Evolutionary conservation across 2,113 vertebrate genomes (phyloP).

Genomic region (Protobothrops flavoviridis): DNA sequence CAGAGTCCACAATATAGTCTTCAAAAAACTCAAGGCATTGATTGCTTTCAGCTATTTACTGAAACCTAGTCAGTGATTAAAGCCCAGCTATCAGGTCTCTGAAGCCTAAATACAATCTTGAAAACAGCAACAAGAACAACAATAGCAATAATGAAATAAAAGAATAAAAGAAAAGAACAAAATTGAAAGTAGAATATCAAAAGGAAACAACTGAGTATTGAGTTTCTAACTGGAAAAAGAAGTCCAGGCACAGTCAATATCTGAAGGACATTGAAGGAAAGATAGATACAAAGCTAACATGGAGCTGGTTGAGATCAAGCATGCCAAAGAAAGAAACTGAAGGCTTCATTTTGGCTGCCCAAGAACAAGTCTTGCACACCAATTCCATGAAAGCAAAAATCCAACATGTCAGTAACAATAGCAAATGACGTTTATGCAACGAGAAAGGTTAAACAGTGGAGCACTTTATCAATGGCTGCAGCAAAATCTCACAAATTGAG

Average conservation of each 20-base stretch:
- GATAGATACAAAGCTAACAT: neutral
- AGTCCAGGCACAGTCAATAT: neutral
- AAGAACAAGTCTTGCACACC: neutral
- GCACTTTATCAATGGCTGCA: neutral
- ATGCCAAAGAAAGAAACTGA: neutral
- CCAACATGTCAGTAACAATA: neutral
- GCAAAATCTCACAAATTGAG: no score
- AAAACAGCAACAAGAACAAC: neutral
- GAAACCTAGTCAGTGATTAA: neutral
- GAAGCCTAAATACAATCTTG: neutral
- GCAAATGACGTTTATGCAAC: neutral
- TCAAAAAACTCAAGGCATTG: neutral
- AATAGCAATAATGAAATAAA: neutral
- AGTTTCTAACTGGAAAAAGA: neutral
- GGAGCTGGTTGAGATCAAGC: neutral
- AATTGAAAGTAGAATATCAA: neutral
- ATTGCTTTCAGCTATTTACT: neutral
- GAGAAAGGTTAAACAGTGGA: neutral
- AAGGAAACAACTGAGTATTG: neutral
- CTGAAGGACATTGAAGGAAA: neutral
- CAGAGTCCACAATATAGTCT: neutral
- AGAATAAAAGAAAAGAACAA: neutral
- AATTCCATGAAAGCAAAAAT: neutral
- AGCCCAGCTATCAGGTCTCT: neutral
- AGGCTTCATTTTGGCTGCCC: neutral